Base-by-base conservation (phyloP, 2,888 invertebrate species). In the Drosophila yooni region DNA sequence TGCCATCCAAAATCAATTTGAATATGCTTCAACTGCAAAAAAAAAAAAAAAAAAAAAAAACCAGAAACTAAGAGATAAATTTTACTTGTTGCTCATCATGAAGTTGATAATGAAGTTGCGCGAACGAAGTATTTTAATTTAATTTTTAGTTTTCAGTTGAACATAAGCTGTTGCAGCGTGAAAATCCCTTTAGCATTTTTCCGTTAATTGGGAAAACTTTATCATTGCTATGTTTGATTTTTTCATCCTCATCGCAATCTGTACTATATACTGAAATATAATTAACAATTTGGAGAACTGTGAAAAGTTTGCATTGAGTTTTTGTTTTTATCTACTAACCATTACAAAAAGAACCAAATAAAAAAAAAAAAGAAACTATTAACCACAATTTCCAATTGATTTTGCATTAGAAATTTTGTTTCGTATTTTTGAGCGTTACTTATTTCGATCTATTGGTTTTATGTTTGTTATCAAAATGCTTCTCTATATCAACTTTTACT, bases 401-500 rank as follows among this genome's bases (percentile, higher is more conserved):
- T 72, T 73, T 73, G 64, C 70, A 59, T 76, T 48, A n/a, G n/a
- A 56, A 64, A 57, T 51, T 59, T 51, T 61, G 64, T 68, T 53
- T 29, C 27, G 40, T 57, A 68, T 34, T 54, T 82, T 64, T 29
- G 48, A 74, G 36, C 76, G 72, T 83, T 80, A 76, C 75, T 78
- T 74, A 54, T 79, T 29, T 29, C 29, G 82, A 61, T 74, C 54
- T 74, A 58, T 76, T 88, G 73, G 83, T 88, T 84, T 89, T 83
- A 65, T 43, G 62, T 81, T 91, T 75, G 82, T 76, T 86, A 77
- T n/a, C 70, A 51, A 85, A 87, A 73, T 79, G 83, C 83, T 90
- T 54, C 4, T 91, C 79, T 91, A 72, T 71, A 82, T 69, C 78
- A 89, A 79, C 83, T 91, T 90, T 78, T 81, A 46, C 46, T 46